Evolutionary conservation across 2,113 vertebrate genomes (phyloP).

Genomic region (Perca flavescens): DNA sequence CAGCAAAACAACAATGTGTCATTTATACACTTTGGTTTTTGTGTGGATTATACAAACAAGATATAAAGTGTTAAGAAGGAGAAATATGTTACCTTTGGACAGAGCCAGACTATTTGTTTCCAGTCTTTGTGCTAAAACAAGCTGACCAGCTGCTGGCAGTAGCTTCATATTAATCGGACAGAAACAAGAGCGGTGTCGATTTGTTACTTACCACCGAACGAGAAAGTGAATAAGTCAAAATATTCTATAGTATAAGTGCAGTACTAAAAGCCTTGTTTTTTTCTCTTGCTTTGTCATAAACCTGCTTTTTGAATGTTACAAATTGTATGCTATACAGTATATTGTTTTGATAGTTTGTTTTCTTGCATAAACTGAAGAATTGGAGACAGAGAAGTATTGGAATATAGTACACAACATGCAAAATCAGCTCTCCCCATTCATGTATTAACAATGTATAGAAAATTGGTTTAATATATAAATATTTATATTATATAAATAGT

Average conservation of each 20-base stretch:
- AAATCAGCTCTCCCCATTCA: background rate
- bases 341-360: background rate
- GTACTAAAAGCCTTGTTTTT: background rate
- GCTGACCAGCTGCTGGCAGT: background rate
- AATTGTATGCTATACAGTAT: background rate
- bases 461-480: too few relatives aligned
- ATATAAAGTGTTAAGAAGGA: background rate
- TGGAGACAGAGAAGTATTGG: constrained; percentile 1
- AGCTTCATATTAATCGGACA: background rate
- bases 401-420: background rate
- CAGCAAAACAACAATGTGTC: background rate
- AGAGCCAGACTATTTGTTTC: background rate
- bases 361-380: constrained; percentile 27
- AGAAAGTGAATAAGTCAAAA: background rate
- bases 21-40: background rate
- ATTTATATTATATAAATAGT: too few relatives aligned
- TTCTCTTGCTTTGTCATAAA: constrained; percentile 17
- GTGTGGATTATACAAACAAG: background rate
- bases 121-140: background rate
- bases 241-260: background rate
- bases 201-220: background rate
- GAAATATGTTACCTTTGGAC: background rate
- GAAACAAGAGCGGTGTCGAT: background rate
- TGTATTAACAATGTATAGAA: background rate
- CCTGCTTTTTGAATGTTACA: background rate